Percentiles rank a stretch among this genome's conserved stretches.
phyloP scores from a whole-genome alignment of 2,113 vertebrate species.

The Ancistrus triradiatus region DNA sequence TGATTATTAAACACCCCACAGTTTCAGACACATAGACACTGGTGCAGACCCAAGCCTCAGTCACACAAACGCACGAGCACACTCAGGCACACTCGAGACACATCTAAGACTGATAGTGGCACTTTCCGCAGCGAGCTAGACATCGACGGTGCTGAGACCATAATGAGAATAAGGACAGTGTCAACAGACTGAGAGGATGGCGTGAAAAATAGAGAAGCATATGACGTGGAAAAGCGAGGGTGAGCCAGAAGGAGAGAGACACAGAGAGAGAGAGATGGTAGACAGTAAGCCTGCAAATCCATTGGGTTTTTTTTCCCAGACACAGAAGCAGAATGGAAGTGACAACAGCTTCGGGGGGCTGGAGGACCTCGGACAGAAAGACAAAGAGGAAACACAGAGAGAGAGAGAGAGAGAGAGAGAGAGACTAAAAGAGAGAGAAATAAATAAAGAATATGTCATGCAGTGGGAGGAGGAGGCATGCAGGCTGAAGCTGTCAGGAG shows the following conservation, averaged over 20 bases:
- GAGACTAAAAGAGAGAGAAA: constrained; percentile 52
- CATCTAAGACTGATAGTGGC: constrained; percentile 42
- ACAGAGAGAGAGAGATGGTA: constrained; percentile 46
- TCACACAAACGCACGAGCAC: not conserved
- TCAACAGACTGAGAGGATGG: constrained; percentile 49
- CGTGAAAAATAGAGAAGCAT: constrained; percentile 46
- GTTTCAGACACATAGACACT: constrained; percentile 2
- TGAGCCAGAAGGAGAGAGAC: constrained; percentile 39
- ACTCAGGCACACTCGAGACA: constrained; percentile 19
- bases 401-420: constrained; percentile 37
- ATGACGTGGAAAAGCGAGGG: constrained; percentile 36
- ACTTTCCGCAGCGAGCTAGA: constrained; percentile 33
- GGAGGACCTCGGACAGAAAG: constrained; percentile 56
- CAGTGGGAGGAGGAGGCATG: constrained; percentile 61
- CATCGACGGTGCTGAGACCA: constrained; percentile 32
- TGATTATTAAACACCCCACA: too few species aligned
- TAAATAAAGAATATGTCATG: constrained; percentile 64
- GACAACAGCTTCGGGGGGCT: constrained; percentile 70
- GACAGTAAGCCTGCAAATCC: constrained; percentile 70
- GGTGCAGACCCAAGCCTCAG: constrained; percentile 10
- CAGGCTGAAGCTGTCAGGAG: constrained; percentile 69
- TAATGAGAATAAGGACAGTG: constrained; percentile 55
- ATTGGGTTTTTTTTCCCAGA: constrained; percentile 62
- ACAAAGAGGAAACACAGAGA: constrained; percentile 51
- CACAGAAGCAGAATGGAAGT: constrained; percentile 69